These are phyloP conservation scores for Ifrita kowaldi DNA, from an alignment of 2,113 vertebrate genomes.

Conservation along the genomic window DNA sequence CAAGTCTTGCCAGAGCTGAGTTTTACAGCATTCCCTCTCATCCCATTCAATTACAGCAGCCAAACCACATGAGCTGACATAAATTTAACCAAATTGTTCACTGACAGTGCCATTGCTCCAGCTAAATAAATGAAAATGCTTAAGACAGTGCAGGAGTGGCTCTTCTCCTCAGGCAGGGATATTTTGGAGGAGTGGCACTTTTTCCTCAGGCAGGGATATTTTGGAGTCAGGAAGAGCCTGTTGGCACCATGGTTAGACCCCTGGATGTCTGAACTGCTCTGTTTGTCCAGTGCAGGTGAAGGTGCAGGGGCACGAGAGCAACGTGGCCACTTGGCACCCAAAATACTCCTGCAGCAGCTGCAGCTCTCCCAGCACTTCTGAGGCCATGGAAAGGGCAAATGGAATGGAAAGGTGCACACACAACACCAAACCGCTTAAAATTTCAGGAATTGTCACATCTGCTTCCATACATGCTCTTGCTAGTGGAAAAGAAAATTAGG, in stretches of 20 bases:
- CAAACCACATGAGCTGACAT: conserved; percentile 4
- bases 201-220: background rate
- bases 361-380: background rate
- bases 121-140: background rate
- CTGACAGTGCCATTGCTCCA: background rate
- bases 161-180: background rate
- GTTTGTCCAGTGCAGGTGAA: background rate
- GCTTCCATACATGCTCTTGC: background rate
- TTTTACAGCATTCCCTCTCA: background rate
- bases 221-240: background rate
- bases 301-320: rapidly evolving
- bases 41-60: background rate
- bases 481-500: background rate
- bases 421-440: background rate
- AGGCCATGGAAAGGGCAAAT: background rate
- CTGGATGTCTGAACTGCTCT: background rate
- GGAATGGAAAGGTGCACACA: background rate
- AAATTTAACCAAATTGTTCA: background rate
- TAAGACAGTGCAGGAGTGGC: background rate
- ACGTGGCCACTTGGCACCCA: background rate
- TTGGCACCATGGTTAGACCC: background rate
- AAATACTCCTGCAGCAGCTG: background rate
- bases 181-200: background rate
- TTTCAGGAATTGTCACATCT: background rate
- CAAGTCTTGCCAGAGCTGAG: background rate